A percentile compares a stretch with the other conserved stretches of the same genome.
Evolutionary conservation across 2,113 vertebrate species (phyloP).

Genomic region (Cromileptes altivelis): DNA sequence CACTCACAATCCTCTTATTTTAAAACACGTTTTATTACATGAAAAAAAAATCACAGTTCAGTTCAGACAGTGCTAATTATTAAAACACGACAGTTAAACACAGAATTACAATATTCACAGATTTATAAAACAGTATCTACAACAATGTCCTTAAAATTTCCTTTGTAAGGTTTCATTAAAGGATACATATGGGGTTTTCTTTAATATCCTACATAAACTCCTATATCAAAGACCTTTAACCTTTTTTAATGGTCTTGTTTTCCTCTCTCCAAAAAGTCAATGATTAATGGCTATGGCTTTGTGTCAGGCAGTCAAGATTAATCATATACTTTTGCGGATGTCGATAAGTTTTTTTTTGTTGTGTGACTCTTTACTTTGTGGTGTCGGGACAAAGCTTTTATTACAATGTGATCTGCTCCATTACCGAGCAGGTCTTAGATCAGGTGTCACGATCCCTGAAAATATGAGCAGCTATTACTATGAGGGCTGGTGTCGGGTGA

Average conservation of each 20-base stretch:
- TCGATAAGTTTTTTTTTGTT: neutral
- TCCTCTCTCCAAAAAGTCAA: neutral
- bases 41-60: no score
- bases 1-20: no score
- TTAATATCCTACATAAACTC: neutral
- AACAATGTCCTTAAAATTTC: no score
- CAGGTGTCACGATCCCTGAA: neutral
- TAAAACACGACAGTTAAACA: no score
- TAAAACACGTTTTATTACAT: no score
- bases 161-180: no score
- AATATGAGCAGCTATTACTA: no score
- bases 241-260: neutral
- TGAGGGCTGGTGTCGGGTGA: neutral
- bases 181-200: no score
- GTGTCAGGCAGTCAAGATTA: neutral
- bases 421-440: neutral
- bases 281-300: neutral
- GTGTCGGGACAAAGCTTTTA: neutral
- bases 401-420: neutral
- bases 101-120: no score
- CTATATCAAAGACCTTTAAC: neutral
- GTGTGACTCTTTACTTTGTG: neutral
- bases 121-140: no score
- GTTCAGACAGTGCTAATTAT: no score
- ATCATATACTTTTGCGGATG: neutral